Percentiles rank a stretch among this genome's conserved stretches.
These are phyloP conservation scores for Nephrotoma flavescens DNA, from an alignment of 2,888 invertebrate genomes.

Conservation along the genomic window DNA sequence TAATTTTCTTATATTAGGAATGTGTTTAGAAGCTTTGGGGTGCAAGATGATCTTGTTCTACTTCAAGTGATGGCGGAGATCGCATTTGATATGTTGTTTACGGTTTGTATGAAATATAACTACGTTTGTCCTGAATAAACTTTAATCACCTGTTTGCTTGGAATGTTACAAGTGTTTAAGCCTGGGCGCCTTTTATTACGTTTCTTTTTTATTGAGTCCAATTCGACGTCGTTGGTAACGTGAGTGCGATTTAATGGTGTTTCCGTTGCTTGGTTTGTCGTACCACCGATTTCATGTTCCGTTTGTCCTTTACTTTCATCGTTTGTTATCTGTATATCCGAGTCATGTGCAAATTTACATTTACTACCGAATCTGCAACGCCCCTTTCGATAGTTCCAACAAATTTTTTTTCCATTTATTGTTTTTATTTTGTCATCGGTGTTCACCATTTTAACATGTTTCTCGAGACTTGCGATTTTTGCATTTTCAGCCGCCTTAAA, in stretches of 20 bases:
- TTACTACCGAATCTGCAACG: conserved; percentile 82
- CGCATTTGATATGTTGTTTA: not conserved
- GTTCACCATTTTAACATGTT: conserved; percentile 80
- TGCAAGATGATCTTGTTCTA: not conserved
- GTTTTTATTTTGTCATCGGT: conserved; percentile 55
- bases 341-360: conserved; percentile 84
- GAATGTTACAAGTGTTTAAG: conserved; percentile 53
- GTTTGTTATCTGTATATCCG: conserved; percentile 50
- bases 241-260: not conserved
- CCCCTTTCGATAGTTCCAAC: conserved; percentile 87
- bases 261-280: not conserved
- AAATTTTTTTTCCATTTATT: conserved; percentile 78
- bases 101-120: not conserved
- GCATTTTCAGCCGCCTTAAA: conserved; percentile 74
- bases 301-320: not conserved
- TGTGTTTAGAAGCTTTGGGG: not conserved
- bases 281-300: not conserved
- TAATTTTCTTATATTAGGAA: not conserved
- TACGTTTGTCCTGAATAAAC: conserved; percentile 32
- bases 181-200: conserved; percentile 49
- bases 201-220: conserved; percentile 32
- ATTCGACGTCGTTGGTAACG: not conserved
- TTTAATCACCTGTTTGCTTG: conserved; percentile 68
- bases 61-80: not conserved
- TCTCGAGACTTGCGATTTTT: conserved; percentile 72